Evolutionary conservation across 1,140 invertebrate genomes (phyloP).

Genomic region (Chironomus striatipennis): DNA sequence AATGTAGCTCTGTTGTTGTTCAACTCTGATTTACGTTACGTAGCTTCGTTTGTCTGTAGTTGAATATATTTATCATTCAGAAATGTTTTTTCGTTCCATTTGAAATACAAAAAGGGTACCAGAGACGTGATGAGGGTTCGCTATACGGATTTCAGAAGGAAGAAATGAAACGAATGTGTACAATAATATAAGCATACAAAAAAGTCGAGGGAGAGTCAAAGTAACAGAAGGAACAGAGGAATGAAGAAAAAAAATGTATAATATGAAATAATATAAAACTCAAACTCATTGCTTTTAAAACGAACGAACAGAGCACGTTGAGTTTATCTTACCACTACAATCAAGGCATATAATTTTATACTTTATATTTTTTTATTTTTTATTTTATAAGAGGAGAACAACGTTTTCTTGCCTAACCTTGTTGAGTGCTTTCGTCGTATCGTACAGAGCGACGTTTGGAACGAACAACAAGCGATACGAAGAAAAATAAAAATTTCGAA

Average conservation of each 20-base stretch:
- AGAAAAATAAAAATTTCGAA: constrained; percentile 19
- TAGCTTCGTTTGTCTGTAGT: constrained; percentile 1
- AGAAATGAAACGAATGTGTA: neutral
- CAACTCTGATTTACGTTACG: neutral
- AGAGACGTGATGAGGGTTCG: constrained; percentile 22
- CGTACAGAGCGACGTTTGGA: constrained; percentile 5
- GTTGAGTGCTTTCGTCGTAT: constrained; percentile 15
- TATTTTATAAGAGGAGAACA: neutral
- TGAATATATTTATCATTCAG: constrained; percentile 16
- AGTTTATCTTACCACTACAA: constrained; percentile 19
- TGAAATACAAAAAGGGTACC: constrained; percentile 23
- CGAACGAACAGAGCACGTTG: neutral
- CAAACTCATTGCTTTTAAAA: constrained; percentile 14
- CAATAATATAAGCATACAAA: neutral
- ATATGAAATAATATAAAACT: constrained; percentile 14
- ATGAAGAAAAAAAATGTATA: neutral
- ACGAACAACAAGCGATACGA: constrained; percentile 11
- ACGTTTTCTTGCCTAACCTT: constrained; percentile 19
- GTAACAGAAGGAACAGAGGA: neutral
- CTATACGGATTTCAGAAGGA: constrained; percentile 5
- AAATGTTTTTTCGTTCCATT: constrained; percentile 22
- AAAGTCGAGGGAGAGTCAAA: neutral
- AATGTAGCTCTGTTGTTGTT: neutral
- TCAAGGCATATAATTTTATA: constrained; percentile 22
- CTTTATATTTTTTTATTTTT: constrained; percentile 6